Conservation (phyloP, 2,888 invertebrate species). For the Philonicus albiceps region DNA sequence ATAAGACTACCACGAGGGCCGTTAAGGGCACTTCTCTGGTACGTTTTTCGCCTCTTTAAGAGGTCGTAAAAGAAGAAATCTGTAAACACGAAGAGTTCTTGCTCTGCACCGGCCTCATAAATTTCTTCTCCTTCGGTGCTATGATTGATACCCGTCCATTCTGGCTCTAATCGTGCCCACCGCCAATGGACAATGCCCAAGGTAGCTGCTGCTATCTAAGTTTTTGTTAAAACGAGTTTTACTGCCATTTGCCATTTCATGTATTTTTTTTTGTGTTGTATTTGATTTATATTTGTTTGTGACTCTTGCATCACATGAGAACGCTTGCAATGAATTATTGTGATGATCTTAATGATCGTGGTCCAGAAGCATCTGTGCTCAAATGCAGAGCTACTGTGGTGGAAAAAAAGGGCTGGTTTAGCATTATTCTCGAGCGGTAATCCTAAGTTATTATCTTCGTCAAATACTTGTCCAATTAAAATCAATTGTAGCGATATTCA, state of each 20-base stretch:
- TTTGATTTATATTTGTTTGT: neutral
- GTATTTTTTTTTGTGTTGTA: neutral
- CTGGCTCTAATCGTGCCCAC: neutral
- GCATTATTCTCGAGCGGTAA: neutral
- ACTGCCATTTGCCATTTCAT: neutral
- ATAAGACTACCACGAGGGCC: neutral
- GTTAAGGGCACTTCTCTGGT: neutral
- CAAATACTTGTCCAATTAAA: slow-evolving; percentile 33
- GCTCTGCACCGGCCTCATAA: neutral
- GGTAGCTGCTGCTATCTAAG: neutral
- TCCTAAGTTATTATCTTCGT: slow-evolving; percentile 1
- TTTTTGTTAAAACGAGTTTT: neutral
- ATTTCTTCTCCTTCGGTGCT: neutral
- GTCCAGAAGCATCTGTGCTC: neutral
- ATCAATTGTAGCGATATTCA: slow-evolving; percentile 16
- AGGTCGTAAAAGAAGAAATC: neutral
- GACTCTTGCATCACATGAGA: neutral
- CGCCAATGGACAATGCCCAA: neutral
- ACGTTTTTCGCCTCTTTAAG: neutral
- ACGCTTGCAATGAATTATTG: neutral
- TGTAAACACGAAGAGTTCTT: neutral
- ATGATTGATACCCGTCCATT: slow-evolving; percentile 17
- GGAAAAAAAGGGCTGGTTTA: neutral
- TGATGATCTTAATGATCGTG: neutral
- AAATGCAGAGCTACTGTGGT: neutral